Base-by-base conservation (phyloP, 2,888 invertebrate species). In the Brachyptera risi region DNA sequence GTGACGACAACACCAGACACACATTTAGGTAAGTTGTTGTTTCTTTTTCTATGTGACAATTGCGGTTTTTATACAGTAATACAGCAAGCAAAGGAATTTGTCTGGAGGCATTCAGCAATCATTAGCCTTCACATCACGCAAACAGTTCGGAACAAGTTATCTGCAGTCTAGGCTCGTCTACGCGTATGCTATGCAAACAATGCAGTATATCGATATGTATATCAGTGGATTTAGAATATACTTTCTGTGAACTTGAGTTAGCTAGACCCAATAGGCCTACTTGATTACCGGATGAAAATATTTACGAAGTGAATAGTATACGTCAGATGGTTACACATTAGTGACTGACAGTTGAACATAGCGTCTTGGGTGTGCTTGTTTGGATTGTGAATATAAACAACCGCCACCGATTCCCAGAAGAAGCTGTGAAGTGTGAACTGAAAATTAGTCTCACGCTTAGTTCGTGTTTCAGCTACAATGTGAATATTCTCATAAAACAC, bases 11-110 rank as follows among this genome's bases (percentile, higher is more conserved):
- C 49, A 49, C 42, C 56, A 38, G 51, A 35, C 51, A 40, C 44
- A 54, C 42, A 50, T 61, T 62, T 64, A 56, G 64, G 64, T 64
- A 64, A 64, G 64, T 58, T 60, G 58, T 60, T 44, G 24, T 27
- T 44, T 37, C 35, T 21, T 50, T 23, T 61, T 26, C 19, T 19
- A 31, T 50, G 47, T 40, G 27, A 38, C 35, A 49, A 26, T 17
- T 21, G 54, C 54, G 47, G 5, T 35, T 21, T 44, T 51, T 26
- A 19, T 35, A 21, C 13, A 56, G 24, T 19, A 37, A 31, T n/a
- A n/a, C n/a, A 19, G 42, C 24, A 35, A 21, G 11, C 49, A 19
- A 11, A 40, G 58, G 58, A 58, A 59, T 62, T 62, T 62, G 62
- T 50, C 58, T 59, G 13, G 49, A 58, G 58, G 58, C 61, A 50